Evolutionary conservation across 2,888 invertebrate species (phyloP), one percentile per base, ranked within the genome.

Genomic region (Zaprionus lineosus): DNA sequence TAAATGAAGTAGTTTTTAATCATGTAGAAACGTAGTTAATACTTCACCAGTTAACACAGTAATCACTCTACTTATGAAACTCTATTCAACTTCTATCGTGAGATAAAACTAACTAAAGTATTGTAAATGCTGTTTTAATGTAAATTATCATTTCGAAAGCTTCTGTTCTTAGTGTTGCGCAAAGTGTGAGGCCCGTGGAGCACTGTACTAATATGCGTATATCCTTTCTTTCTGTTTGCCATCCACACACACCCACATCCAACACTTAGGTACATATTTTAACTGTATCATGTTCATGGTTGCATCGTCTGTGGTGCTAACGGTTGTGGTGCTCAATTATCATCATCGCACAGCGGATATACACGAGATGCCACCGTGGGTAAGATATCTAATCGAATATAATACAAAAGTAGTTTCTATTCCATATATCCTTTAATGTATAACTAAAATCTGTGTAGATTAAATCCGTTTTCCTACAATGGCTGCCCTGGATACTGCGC

Each of bases 211-310:
- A 81, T 68, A 58, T 68, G n/a, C 3, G 15, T 3, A 15, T 15
- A 40, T 44, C 34, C 47, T 31, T 56, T 64, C 41, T 50, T 44
- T 58, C 60, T 70, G 41, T 66, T 61, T 65, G 34, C 47, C 28
- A 39, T 56, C 33, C 47, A 37, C 12, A 46, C 21, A 31, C 33
- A 31, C 33, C 33, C 48, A 28, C 21, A 59, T 39, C 3, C 21
- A 14, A 44, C 18, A 26, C n/a, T n/a, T 93, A 97, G 98, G 98
- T 90, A 97, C 98, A 85, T 98, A 98, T 93, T 98, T 98, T 94
- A 98, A 98, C 92, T 98, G 98, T 93, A 98, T 98, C 92, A 98
- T 98, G 98, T 97, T 98, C 92, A 98, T 98, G 98, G 98, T 98
- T 91, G 98, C 98, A 61, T 97, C 98, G 69, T 98, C 98, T 71